A percentile compares a stretch with the other conserved stretches of the same genome.
These are phyloP conservation scores for Anisognathus igniventris DNA, from an alignment of 2,797 vertebrate genomes.

Conservation along the genomic window DNA sequence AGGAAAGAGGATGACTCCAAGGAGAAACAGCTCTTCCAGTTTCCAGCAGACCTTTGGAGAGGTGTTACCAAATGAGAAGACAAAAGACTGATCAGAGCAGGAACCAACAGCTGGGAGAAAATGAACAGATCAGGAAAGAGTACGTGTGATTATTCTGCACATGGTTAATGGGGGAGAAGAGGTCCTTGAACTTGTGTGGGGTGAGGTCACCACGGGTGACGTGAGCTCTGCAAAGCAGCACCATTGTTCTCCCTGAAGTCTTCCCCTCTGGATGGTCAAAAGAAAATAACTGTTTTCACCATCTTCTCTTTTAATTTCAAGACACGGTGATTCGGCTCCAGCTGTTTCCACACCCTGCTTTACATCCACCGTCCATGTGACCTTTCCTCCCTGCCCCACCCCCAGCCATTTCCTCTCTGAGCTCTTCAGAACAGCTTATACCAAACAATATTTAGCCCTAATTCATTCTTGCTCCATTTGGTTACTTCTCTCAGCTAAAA, in stretches of 20 bases:
- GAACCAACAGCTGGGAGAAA: slow-evolving; percentile 49
- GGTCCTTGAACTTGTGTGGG: slow-evolving; percentile 45
- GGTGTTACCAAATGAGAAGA: neutral
- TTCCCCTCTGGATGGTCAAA: slow-evolving; percentile 7
- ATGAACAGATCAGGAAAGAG: neutral
- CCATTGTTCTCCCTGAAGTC: slow-evolving; percentile 48
- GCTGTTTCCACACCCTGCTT: slow-evolving; percentile 57
- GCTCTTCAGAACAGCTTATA: slow-evolving; percentile 54
- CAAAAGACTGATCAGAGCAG: neutral
- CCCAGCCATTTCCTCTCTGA: slow-evolving; percentile 40
- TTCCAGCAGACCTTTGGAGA: neutral
- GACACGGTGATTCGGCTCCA: slow-evolving; percentile 33
- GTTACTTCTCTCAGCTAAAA: slow-evolving; percentile 42
- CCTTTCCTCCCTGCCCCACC: slow-evolving; percentile 33
- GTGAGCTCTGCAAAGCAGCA: neutral
- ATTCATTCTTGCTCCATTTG: slow-evolving; percentile 54
- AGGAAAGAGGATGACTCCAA: neutral
- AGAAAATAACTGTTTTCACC: slow-evolving; percentile 44
- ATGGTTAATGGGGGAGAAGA: slow-evolving; percentile 13
- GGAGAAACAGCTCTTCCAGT: neutral
- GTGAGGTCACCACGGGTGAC: slow-evolving; percentile 19
- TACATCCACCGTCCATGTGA: slow-evolving; percentile 45
- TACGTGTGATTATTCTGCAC: slow-evolving; percentile 6
- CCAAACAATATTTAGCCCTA: slow-evolving; percentile 50
- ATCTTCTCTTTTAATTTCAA: slow-evolving; percentile 66